Evolutionary conservation across 1,140 invertebrate species (phyloP).

Genomic region (Arion vulgaris): DNA sequence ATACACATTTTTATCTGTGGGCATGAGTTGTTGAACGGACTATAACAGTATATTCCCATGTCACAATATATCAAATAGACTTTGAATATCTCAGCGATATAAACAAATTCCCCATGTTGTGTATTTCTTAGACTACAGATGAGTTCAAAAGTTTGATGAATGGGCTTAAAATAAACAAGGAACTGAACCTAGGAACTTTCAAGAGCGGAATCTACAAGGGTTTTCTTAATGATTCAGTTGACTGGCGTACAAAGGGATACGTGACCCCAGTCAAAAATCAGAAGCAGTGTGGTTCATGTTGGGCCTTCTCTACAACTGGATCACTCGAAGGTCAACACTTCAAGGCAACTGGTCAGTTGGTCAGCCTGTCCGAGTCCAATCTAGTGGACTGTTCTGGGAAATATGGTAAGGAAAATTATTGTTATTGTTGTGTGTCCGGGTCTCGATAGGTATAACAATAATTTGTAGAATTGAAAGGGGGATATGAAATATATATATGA

Average conservation of each 20-base stretch:
- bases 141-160: neutral
- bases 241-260: slow-evolving; percentile 84
- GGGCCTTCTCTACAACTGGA: neutral
- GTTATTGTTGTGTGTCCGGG: too few relatives aligned
- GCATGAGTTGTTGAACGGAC: too few relatives aligned
- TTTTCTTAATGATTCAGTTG: slow-evolving; percentile 76
- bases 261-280: slow-evolving; percentile 93
- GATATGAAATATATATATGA: too few relatives aligned
- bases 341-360: slow-evolving; percentile 84
- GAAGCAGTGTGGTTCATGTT: slow-evolving; percentile 46
- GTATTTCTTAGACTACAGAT: neutral
- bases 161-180: slow-evolving; percentile 60
- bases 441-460: too few relatives aligned
- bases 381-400: slow-evolving; percentile 89
- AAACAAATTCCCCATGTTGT: too few relatives aligned
- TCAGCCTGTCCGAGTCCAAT: slow-evolving; percentile 97
- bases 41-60: neutral
- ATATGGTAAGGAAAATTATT: slow-evolving; percentile 74
- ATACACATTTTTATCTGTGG: too few relatives aligned
- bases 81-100: neutral
- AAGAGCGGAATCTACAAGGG: slow-evolving; percentile 74
- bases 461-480: too few relatives aligned
- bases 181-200: slow-evolving; percentile 81
- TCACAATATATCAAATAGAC: neutral
- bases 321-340: slow-evolving; percentile 40